phyloP scores from a whole-genome alignment of 2,797 vertebrate genomes.

The Gambusia yucatana region DNA sequence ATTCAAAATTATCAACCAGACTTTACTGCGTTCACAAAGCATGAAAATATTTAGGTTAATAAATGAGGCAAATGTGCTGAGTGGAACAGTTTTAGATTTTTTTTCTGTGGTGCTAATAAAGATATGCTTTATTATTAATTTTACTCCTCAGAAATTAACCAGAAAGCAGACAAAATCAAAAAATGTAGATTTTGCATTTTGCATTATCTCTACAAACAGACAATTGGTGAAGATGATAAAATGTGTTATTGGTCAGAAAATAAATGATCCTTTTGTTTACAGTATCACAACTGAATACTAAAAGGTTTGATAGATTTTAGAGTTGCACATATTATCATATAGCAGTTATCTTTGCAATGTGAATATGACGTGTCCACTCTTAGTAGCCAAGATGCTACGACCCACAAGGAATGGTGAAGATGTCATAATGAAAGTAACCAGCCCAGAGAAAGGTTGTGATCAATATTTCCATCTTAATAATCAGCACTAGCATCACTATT shows the following conservation, averaged over 20 bases:
- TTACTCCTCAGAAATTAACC: background rate
- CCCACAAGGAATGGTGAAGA: background rate
- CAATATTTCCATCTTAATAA: background rate
- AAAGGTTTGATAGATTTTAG: background rate
- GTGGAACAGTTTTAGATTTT: background rate
- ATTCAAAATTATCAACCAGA: background rate
- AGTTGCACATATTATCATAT: background rate
- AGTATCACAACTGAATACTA: background rate
- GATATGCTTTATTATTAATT: background rate
- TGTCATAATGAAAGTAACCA: background rate
- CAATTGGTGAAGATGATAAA: background rate
- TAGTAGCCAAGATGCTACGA: background rate
- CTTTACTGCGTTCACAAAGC: background rate
- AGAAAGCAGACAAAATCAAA: background rate
- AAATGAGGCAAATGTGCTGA: background rate
- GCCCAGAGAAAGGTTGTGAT: background rate
- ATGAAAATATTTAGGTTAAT: background rate
- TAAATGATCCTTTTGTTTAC: background rate
- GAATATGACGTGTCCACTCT: background rate
- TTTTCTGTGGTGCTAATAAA: background rate
- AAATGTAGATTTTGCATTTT: background rate
- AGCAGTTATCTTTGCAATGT: background rate
- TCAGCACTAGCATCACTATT: background rate
- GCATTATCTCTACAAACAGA: background rate
- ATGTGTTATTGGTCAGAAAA: background rate